Evolutionary conservation across 2,113 vertebrate species (phyloP).

Genomic region (Nyctereutes procyonoides): DNA sequence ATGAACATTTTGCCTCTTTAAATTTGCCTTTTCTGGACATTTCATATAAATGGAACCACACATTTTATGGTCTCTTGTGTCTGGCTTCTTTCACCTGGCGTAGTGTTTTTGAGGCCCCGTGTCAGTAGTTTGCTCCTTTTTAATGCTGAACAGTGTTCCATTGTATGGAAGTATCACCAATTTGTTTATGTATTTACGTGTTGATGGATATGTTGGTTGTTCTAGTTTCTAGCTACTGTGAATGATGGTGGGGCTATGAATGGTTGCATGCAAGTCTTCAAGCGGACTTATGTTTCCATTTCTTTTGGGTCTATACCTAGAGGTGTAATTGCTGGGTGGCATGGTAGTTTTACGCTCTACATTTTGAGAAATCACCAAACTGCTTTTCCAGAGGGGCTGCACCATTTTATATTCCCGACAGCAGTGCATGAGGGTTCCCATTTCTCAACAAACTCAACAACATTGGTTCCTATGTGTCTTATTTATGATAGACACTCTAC

Average conservation of each 20-base stretch:
- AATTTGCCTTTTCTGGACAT: neutral
- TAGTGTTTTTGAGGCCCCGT: neutral
- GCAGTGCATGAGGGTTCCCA: neutral
- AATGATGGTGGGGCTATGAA: conserved; percentile 8
- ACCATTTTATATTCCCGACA: neutral
- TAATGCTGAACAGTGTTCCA: neutral
- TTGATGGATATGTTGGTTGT: neutral
- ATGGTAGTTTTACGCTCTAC: neutral
- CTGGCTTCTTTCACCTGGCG: neutral
- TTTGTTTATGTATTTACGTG: neutral
- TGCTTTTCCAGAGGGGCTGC: neutral
- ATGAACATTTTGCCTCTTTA: neutral
- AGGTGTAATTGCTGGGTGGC: neutral
- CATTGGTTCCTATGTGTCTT: neutral
- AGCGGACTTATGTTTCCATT: neutral
- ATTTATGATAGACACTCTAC: neutral
- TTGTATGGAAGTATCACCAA: neutral
- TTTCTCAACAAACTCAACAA: neutral
- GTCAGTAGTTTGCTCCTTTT: neutral
- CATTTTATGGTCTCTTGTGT: neutral
- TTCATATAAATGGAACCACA: neutral
- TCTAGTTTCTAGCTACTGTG: neutral
- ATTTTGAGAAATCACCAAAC: conserved; percentile 46
- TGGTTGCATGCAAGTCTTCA: neutral
- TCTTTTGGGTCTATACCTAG: neutral